A percentile compares a stretch with the other conserved stretches of the same genome.
Evolutionary conservation across 37 sponge, comb jelly and placozoan species (phyloP).

Genomic region (Lycopodina hypogea): DNA sequence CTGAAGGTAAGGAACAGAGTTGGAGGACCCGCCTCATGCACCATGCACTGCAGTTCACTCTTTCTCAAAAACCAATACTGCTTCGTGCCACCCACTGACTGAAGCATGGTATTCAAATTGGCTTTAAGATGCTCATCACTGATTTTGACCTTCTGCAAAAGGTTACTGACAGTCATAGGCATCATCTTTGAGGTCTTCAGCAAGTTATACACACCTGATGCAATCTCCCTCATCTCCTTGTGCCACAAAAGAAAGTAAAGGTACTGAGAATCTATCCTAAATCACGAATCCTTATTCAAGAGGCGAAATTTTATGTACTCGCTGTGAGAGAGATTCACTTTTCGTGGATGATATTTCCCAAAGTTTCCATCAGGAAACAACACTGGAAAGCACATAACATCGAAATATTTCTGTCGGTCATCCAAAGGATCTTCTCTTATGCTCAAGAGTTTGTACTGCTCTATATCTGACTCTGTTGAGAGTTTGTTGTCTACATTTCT

Average conservation of each 20-base stretch:
- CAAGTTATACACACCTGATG: too few species aligned
- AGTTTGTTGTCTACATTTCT: conserved; percentile 21
- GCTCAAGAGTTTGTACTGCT: conserved; percentile 59
- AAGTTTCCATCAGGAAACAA: conserved; percentile 51
- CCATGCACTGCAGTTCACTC: conserved; percentile 53
- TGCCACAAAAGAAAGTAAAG: conserved; percentile 49
- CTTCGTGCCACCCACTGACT: conserved; percentile 48
- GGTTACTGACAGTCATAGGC: conserved; percentile 38
- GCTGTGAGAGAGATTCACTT: too few species aligned
- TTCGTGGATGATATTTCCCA: conserved; percentile 57
- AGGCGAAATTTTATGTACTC: conserved; percentile 55
- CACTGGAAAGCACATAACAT: conserved; percentile 32
- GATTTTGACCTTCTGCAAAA: conserved; percentile 31
- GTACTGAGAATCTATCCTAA: conserved; percentile 48
- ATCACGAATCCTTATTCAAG: conserved; percentile 43
- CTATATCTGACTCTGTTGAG: conserved; percentile 31
- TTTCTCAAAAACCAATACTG: conserved; percentile 41
- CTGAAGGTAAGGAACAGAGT: too few species aligned
- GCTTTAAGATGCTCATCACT: conserved; percentile 27
- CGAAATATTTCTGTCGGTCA: conserved; percentile 30
- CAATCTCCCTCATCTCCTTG: conserved; percentile 30
- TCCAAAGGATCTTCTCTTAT: conserved; percentile 40
- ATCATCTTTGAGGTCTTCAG: too few species aligned
- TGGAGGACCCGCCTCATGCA: conserved; percentile 37
- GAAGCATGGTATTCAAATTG: conserved; percentile 25